Base-by-base conservation (phyloP, 2,888 invertebrate genomes). In the Lithodes maja region DNA sequence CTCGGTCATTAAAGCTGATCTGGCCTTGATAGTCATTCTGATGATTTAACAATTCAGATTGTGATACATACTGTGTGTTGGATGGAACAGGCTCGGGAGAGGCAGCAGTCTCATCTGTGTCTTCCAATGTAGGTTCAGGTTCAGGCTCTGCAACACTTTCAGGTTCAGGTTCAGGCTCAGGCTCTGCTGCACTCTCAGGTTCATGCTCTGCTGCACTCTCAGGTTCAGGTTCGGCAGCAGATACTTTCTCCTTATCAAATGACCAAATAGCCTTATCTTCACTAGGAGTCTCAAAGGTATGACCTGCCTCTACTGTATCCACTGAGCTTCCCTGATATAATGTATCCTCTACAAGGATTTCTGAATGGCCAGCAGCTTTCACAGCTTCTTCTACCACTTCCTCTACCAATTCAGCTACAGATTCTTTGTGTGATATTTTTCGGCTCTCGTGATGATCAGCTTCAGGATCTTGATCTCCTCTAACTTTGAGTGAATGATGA, bases 11-110 rank as follows among this genome's bases (percentile, higher is more conserved):
- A n/a, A 71, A 71, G 71, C n/a, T 5, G 71, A 17, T n/a, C 71
- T 71, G 71, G 15, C 12, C n/a, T 61, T 33, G 33, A 15, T 61
- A 61, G 68, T 15, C 15, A 17, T 12, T 17, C 17, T 71, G 71
- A 3, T 12, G 71, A 71, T n/a, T 71, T 33, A n/a, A 3, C 68
- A 68, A 75, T 75, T 77, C 86, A 82, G 81, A 86, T 82, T 86
- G 49, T 82, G 86, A 52, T 79, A n/a, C 74, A 49, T 82, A 79
- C 61, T 86, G 77, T 54, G 49, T 33, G 12, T 49, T n/a, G 33
- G 77, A 50, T n/a, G 33, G 1, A 52, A 53, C 52, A 49, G 61
- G 68, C 2, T 78, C 52, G 52, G 50, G 78, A n/a, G 78, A 9
- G 52, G 52, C 78, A 68, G 77, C 85, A 50, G 52, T 52, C 81